These are phyloP conservation scores for Protonemura montana DNA, from an alignment of 2,888 invertebrate genomes.

Conservation along the genomic window DNA sequence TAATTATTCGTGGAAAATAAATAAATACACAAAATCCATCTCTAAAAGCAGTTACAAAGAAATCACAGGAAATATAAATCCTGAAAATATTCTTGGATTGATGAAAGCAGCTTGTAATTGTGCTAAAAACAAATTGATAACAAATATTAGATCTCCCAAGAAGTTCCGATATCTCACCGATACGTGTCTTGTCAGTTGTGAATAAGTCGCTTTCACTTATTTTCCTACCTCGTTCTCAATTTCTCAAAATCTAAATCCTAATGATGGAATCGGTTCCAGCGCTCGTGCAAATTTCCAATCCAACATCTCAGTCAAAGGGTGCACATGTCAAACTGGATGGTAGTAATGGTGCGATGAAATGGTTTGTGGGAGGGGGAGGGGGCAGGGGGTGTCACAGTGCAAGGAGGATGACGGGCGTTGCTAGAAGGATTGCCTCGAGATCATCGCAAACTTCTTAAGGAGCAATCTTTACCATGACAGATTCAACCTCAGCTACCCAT, in stretches of 20 bases:
- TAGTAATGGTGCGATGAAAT: background rate
- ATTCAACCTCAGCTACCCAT: conserved; percentile 34
- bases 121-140: too few relatives aligned
- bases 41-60: too few relatives aligned
- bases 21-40: too few relatives aligned
- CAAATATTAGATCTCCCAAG: too few relatives aligned
- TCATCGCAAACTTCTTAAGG: conserved; percentile 35
- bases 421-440: background rate
- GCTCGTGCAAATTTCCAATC: background rate
- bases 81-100: too few relatives aligned
- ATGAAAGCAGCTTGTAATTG: too few relatives aligned
- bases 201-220: background rate
- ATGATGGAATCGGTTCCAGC: background rate
- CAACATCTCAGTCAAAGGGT: background rate
- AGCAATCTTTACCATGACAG: conserved; percentile 27
- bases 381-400: background rate
- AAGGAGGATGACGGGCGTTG: background rate
- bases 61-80: too few relatives aligned
- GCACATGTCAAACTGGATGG: conserved; percentile 13
- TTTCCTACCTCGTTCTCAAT: background rate
- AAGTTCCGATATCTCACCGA: too few relatives aligned
- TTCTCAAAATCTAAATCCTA: background rate
- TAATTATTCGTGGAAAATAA: too few relatives aligned
- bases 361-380: background rate
- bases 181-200: background rate